Evolutionary conservation across 2,888 invertebrate species (phyloP), one percentile per base, ranked within the genome.

Genomic region (Mesoligia furuncula): DNA sequence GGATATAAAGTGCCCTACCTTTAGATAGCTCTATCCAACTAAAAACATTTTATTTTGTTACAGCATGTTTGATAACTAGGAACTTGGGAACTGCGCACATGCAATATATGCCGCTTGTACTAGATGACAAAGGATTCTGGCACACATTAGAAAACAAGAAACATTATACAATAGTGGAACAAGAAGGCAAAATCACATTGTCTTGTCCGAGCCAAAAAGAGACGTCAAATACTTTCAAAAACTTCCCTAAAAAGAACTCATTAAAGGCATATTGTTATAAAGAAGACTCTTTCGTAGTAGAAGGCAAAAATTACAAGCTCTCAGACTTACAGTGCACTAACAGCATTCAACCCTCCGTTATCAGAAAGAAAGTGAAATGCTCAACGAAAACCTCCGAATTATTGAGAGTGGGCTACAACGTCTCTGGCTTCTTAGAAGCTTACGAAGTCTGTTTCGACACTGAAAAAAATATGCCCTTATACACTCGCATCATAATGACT

Each of bases 361-460:
- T 73, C 6, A 78, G 67, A n/a, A 86, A 71, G n/a, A 71, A 80
- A 48, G n/a, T 15, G 1, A 76, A 75, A 73, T 90, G 90, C 57
- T 73, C 61, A 24, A 68, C 83, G 3, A 82, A 80, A 24, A 81
- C 73, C 3, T 85, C 88, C 7, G 85, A 90, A 79, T 62, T 87
- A 36, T 75, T 90, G 31, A 69, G 80, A 20, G 88, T 90, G 0
- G 90, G 90, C 11, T 90, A 83, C 27, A 75, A 89, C 4, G 70
- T 82, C 0, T 42, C 76, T 3, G 54, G 42, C 11, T 85, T 90
- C 51, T 77, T 90, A 48, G 83, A 86, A 61, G 67, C 85, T 20
- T 88, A 91, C 54, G 78, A 83, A 75, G 83, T 86, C 9, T 91
- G 90, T 80, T 84, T 77, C 8, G 89, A 87, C 36, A 75, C 68